These are phyloP conservation scores for Meda fulgida DNA, from an alignment of 2,797 vertebrate species.

Conservation along the genomic window DNA sequence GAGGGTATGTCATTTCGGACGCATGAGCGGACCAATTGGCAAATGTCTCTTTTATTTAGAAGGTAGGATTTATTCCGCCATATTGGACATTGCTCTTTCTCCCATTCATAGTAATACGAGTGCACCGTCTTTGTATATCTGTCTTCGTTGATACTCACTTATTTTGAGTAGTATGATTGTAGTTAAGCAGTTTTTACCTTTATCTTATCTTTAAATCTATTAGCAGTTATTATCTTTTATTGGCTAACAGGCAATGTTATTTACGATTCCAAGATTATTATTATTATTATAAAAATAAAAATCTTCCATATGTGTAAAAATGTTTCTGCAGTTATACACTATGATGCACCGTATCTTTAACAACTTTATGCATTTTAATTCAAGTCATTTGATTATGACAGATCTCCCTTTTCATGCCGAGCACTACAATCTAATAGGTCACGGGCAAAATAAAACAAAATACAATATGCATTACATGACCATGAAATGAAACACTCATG, in stretches of 20 bases:
- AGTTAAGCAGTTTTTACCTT: background rate
- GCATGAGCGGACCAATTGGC: too few species aligned
- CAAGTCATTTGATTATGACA: background rate
- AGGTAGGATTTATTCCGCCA: background rate
- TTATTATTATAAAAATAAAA: background rate
- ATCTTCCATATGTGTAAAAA: background rate
- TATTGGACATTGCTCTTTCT: background rate
- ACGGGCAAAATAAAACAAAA: slow-evolving; percentile 70
- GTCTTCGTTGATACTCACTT: background rate
- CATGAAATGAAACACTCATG: slow-evolving; percentile 73
- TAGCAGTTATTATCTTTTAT: background rate
- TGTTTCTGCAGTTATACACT: background rate
- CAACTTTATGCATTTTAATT: background rate
- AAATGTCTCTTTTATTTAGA: background rate
- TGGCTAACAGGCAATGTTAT: background rate
- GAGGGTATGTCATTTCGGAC: too few species aligned
- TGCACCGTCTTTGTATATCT: background rate
- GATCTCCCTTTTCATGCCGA: background rate
- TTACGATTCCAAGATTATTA: background rate
- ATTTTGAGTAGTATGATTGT: background rate
- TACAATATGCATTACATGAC: slow-evolving; percentile 71
- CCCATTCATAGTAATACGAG: background rate
- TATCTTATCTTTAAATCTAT: background rate
- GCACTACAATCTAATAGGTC: slow-evolving; percentile 18
- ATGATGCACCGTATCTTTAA: background rate